Percentiles rank a stretch among this genome's conserved stretches.
phyloP scores from a whole-genome alignment of 2,113 vertebrate species.

The Glaucidium brasilianum region DNA sequence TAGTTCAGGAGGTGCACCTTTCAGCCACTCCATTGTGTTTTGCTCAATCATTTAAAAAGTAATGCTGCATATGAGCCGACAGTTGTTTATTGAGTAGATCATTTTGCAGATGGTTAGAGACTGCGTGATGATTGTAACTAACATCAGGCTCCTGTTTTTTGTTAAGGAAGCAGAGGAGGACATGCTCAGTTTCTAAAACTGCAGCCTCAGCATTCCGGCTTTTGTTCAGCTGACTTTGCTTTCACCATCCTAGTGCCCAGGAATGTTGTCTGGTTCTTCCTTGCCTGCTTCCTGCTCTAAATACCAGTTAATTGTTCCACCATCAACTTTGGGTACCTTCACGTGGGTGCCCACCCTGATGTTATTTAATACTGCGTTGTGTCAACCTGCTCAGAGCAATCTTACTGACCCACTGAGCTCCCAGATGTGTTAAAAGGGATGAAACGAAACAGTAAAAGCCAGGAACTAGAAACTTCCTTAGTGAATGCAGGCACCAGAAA shows the following conservation, averaged over 20 bases:
- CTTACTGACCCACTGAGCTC: background rate
- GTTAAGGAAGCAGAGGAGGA: background rate
- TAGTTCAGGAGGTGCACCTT: background rate
- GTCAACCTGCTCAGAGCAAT: background rate
- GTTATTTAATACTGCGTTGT: background rate
- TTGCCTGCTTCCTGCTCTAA: background rate
- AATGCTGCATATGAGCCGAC: rapidly evolving
- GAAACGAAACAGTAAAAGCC: background rate
- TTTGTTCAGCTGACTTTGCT: background rate
- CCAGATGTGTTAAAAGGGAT: background rate
- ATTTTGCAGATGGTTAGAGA: background rate
- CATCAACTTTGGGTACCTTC: background rate
- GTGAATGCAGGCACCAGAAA: background rate
- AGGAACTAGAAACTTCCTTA: background rate
- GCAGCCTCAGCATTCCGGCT: background rate
- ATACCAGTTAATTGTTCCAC: background rate
- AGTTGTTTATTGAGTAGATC: background rate
- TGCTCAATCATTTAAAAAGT: background rate
- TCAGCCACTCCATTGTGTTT: background rate
- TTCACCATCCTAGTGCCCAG: background rate
- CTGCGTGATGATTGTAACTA: background rate
- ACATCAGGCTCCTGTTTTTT: background rate
- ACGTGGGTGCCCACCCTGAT: background rate
- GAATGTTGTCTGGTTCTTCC: background rate
- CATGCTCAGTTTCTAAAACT: background rate